Conservation (phyloP, 2,888 invertebrate genomes). For the Eumacrocentrus americanus region DNA sequence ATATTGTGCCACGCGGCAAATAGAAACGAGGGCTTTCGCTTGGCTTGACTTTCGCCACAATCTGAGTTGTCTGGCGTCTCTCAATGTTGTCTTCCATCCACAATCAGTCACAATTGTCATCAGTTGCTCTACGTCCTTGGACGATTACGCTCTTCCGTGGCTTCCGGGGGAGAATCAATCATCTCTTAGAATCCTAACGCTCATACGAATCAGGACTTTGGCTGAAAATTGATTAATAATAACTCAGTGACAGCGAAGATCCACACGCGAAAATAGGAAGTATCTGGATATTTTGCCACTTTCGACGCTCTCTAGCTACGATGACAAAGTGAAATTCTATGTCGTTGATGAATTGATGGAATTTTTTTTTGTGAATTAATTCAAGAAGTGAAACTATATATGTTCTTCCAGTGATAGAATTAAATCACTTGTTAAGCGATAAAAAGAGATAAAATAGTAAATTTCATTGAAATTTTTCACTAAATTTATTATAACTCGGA, state of each 20-base stretch:
- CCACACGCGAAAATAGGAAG: not conserved
- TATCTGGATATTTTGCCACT: not conserved
- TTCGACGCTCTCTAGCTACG: not conserved
- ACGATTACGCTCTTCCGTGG: not conserved
- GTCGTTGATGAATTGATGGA: not conserved
- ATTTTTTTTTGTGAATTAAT: not conserved
- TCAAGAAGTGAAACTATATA: not conserved
- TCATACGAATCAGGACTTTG: too few species aligned
- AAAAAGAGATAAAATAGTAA: too few species aligned
- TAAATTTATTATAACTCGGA: too few species aligned
- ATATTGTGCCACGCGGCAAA: constrained; percentile 4
- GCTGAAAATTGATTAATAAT: not conserved
- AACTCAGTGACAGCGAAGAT: too few species aligned
- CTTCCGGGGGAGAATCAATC: not conserved
- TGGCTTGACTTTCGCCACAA: constrained; percentile 22
- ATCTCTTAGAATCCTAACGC: too few species aligned
- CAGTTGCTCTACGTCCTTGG: not conserved
- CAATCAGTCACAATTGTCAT: not conserved
- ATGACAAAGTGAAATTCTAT: constrained; percentile 1
- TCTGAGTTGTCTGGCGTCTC: not conserved
- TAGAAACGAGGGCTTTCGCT: constrained; percentile 27
- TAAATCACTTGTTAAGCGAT: too few species aligned
- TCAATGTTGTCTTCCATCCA: not conserved
- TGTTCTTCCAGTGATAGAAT: not conserved
- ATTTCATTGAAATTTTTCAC: too few species aligned